phyloP scores from a whole-genome alignment of 2,888 invertebrate species.

The Amaurobius ferox region DNA sequence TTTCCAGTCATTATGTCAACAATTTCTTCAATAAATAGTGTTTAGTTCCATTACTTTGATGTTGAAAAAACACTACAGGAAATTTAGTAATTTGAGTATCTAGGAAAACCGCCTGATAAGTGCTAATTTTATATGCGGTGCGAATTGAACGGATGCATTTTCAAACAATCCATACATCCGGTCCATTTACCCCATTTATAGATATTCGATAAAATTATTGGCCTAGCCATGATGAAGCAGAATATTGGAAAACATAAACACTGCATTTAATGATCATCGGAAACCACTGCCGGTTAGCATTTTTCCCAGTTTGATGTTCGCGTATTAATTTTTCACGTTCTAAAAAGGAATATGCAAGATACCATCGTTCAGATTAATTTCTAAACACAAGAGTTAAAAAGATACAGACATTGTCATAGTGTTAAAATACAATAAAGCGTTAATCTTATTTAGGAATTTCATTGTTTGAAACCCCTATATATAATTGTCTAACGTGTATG shows the following conservation, averaged over 20 bases:
- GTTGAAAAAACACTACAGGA: too few relatives aligned
- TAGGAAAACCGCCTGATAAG: too few relatives aligned
- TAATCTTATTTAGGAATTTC: too few relatives aligned
- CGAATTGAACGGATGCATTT: constrained; percentile 7
- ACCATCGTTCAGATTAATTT: constrained; percentile 27
- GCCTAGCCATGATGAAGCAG: constrained; percentile 30
- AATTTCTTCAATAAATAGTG: too few relatives aligned
- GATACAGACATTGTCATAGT: too few relatives aligned
- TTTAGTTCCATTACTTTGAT: too few relatives aligned
- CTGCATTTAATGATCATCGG: constrained; percentile 36
- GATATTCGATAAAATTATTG: constrained; percentile 47
- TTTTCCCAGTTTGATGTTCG: not conserved
- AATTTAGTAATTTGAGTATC: too few relatives aligned
- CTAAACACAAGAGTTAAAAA: constrained; percentile 19
- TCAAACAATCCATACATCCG: not conserved
- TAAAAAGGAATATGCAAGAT: constrained; percentile 12
- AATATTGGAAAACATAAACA: constrained; percentile 42
- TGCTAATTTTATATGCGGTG: too few relatives aligned
- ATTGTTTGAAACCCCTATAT: too few relatives aligned
- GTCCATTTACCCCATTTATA: constrained; percentile 43
- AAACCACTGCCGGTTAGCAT: constrained; percentile 32
- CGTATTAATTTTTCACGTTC: constrained; percentile 22
- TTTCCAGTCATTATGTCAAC: too few relatives aligned
- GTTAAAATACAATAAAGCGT: too few relatives aligned
- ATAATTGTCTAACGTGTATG: too few relatives aligned